Evolutionary conservation across 2,113 vertebrate genomes (phyloP).

Genomic region (Corythoichthys intestinalis): DNA sequence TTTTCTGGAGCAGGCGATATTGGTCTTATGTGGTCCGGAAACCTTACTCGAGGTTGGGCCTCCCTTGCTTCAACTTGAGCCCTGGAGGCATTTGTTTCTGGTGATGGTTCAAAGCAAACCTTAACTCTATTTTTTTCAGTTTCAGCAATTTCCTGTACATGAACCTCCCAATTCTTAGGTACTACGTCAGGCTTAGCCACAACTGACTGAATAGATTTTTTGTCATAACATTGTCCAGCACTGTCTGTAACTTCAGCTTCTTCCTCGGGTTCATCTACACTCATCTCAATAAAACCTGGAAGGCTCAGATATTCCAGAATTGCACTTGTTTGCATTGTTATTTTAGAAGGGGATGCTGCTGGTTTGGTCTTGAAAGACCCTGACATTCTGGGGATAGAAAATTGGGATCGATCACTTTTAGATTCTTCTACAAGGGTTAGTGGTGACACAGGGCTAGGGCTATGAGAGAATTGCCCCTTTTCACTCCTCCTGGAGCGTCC

Average conservation of each 20-base stretch:
- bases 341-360: constrained; percentile 46
- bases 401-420: constrained; percentile 68
- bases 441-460: constrained; percentile 61
- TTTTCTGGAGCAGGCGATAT: constrained; percentile 39
- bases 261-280: constrained; percentile 73
- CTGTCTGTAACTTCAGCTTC: constrained; percentile 42
- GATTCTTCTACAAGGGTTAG: constrained; percentile 70
- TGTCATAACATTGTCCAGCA: constrained; percentile 26
- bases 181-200: constrained; percentile 66
- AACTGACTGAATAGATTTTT: constrained; percentile 22
- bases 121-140: constrained; percentile 15
- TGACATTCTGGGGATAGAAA: constrained; percentile 61
- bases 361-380: constrained; percentile 60
- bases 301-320: constrained; percentile 78
- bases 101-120: constrained; percentile 21
- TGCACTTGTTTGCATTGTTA: constrained; percentile 71
- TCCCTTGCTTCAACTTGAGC: constrained; percentile 29
- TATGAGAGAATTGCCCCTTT: constrained; percentile 64
- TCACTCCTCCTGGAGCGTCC: constrained; percentile 72
- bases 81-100: constrained; percentile 21
- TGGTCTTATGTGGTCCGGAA: constrained; percentile 43
- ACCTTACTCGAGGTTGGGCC: constrained; percentile 34
- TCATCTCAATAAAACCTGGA: constrained; percentile 80
- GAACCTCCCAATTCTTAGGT: constrained; percentile 67
- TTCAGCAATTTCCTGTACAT: constrained; percentile 44